Conservation (phyloP, 2,888 invertebrate genomes). For the Galerucella calmariensis region DNA sequence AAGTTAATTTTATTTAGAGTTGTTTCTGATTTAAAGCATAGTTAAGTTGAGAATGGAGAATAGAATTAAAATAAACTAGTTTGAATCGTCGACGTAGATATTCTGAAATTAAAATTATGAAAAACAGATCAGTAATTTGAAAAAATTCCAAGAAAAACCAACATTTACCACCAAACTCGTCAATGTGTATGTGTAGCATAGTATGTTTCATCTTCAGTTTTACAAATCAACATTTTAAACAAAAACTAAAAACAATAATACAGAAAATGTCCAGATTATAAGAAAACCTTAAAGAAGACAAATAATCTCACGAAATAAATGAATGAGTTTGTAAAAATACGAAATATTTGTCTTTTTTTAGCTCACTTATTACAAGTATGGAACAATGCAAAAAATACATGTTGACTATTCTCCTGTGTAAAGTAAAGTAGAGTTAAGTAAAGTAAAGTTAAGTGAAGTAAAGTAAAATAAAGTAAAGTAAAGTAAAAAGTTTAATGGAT, state of each 20-base stretch:
- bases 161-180: constrained; percentile 19
- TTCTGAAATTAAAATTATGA: constrained; percentile 7
- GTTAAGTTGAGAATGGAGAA: constrained; percentile 9
- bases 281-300: neutral
- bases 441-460: too few relatives aligned
- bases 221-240: neutral
- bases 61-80: constrained; percentile 12
- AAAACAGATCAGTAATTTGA: neutral
- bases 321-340: too few relatives aligned
- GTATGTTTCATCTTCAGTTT: neutral
- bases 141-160: neutral
- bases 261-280: neutral
- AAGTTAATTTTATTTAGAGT: neutral
- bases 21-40: constrained; percentile 8
- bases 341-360: too few relatives aligned
- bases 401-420: neutral
- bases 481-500: too few relatives aligned
- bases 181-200: constrained; percentile 12
- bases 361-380: too few relatives aligned
- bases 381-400: neutral
- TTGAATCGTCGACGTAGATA: constrained; percentile 6
- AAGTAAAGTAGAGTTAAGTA: too few relatives aligned
- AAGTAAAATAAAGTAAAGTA: too few relatives aligned
- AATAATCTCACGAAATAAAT: neutral
- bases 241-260: neutral